Base-by-base conservation (phyloP, 2,888 invertebrate species). In the Erpobdella octoculata region DNA sequence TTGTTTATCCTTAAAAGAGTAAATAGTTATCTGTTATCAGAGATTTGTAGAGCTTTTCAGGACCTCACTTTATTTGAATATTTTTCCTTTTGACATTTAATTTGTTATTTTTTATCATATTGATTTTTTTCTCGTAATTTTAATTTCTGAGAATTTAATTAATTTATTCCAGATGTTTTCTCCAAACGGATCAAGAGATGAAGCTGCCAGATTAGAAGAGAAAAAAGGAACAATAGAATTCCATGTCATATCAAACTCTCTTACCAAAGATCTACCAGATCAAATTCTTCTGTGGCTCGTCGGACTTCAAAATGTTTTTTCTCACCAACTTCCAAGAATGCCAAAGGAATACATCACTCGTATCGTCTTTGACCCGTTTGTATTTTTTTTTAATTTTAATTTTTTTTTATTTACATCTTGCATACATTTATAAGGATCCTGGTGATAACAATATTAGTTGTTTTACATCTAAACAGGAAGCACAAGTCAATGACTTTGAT, bases 301-400 rank as follows among this genome's bases (percentile, higher is more conserved):
- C 73, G 91, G 92, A 31, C 86, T 96, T 9, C 93, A 94, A 83
- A 93, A 93, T 82, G 92, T 97, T 0, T 95, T 97, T 82, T 91
- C 93, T 0, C 91, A 92, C 79, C 97, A 97, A 80, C 84, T 98
- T 73, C 95, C 97, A 0, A 88, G 92, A 81, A 98, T 98, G 96
- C 96, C 96, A 0, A 91, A 92, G 76, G 94, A 95, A 83, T 97
- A 97, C 81, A 95, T 97, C 77, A 93, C 93, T 0, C 89, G 96
- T 78, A 85, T 96, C 66, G 90, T 96, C 0, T 96, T 96, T 83
- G 96, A 97, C 76, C 81, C 83, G 79, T 83, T 76, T 79, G 82
- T 81, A 12, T 18, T n/a, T 36, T 62, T 1, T 9, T 38, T 70
- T 62, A 5, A 38, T 18, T 28, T 35, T 36, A 18, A 25, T 25